These are phyloP conservation scores for Protodeltote pygarga DNA, from an alignment of 2,888 invertebrate species.

Conservation along the genomic window DNA sequence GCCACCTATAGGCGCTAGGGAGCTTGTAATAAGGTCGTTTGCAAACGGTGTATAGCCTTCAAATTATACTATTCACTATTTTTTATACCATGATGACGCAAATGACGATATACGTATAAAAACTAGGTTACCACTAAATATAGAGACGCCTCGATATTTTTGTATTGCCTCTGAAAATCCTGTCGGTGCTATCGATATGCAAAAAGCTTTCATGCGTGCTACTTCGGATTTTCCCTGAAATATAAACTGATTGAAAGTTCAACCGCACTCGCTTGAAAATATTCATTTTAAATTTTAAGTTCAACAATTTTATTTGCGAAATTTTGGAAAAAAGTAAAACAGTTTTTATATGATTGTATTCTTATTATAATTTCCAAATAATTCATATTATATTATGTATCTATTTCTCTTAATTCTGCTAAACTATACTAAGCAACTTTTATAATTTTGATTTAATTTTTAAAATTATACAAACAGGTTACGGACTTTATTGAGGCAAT, in stretches of 20 bases:
- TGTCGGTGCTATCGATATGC: conserved; percentile 20
- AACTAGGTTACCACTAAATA: conserved; percentile 9
- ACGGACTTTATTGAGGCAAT: too few species aligned
- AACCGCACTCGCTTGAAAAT: conserved; percentile 23
- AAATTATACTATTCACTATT: conserved; percentile 55
- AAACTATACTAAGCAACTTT: too few species aligned
- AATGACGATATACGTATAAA: conserved; percentile 17
- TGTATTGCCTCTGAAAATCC: neutral
- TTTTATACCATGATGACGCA: conserved; percentile 48
- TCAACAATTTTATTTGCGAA: conserved; percentile 38
- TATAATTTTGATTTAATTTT: neutral
- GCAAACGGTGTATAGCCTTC: conserved; percentile 53
- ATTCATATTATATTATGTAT: too few species aligned
- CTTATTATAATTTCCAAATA: conserved; percentile 1
- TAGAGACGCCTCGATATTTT: conserved; percentile 5
- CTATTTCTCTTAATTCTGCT: too few species aligned
- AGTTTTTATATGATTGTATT: conserved; percentile 30
- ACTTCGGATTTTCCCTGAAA: conserved; percentile 17
- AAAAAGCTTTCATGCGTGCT: conserved; percentile 22
- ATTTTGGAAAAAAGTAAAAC: conserved; percentile 28
- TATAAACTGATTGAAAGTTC: conserved; percentile 32
- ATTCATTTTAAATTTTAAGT: conserved; percentile 28
- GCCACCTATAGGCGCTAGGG: conserved; percentile 64
- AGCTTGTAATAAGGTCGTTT: conserved; percentile 71
- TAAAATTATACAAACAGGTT: too few species aligned